These are phyloP conservation scores for Drosophila testacea DNA, from an alignment of 2,888 invertebrate species.

Conservation along the genomic window DNA sequence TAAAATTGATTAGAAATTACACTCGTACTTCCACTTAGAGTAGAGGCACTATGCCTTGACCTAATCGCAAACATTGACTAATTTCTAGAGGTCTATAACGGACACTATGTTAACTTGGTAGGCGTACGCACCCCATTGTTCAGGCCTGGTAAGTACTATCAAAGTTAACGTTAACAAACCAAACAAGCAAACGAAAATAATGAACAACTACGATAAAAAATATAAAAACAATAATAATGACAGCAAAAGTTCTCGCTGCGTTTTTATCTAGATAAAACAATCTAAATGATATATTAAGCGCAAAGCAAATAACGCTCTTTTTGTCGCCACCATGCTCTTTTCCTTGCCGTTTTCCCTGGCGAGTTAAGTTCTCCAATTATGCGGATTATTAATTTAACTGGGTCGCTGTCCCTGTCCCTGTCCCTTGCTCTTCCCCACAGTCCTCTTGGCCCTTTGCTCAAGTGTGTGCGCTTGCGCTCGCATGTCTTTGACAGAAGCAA, in stretches of 20 bases:
- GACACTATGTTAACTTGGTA: conserved; percentile 39
- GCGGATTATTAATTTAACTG: conserved; percentile 85
- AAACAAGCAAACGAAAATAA: conserved; percentile 42
- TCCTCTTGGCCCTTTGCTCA: conserved; percentile 6
- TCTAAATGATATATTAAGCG: conserved; percentile 85
- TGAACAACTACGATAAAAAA: conserved; percentile 30
- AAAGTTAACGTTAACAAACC: conserved; percentile 41
- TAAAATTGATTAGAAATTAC: conserved; percentile 77
- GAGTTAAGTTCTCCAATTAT: conserved; percentile 84
- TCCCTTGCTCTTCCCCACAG: conserved; percentile 1
- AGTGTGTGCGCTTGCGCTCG: conserved; percentile 27
- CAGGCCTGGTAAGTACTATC: background rate
- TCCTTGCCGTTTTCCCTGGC: conserved; percentile 32
- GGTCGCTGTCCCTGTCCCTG: conserved; percentile 57
- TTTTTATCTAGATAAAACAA: conserved; percentile 83
- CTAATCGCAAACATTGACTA: conserved; percentile 56
- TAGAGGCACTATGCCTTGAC: conserved; percentile 5
- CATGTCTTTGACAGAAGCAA: conserved; percentile 24
- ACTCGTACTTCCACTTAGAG: conserved; percentile 25
- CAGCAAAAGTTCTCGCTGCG: conserved; percentile 71
- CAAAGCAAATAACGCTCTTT: conserved; percentile 82
- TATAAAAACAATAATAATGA: conserved; percentile 68
- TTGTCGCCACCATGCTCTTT: conserved; percentile 59
- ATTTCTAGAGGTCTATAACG: conserved; percentile 46
- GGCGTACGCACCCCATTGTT: conserved; percentile 31